phyloP scores from a whole-genome alignment of 1,140 invertebrate species.

The Leptoteleia sp. region DNA sequence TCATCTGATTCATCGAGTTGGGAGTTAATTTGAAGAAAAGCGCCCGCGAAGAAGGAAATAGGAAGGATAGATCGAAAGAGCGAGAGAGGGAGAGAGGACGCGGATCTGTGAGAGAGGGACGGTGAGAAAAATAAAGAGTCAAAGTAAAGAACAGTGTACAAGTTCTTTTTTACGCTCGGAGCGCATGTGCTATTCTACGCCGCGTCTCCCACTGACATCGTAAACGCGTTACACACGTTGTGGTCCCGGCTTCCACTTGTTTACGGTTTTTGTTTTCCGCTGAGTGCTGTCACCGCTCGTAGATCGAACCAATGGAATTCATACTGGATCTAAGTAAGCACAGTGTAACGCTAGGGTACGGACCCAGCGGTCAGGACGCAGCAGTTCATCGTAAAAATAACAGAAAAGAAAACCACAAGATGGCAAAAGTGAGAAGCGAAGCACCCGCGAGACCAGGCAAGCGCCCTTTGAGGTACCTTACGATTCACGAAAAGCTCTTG shows the following conservation, averaged over 20 bases:
- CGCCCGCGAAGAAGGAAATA: too few relatives aligned
- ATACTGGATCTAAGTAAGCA: conserved; percentile 48
- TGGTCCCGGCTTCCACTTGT: conserved; percentile 15
- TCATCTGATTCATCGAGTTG: too few relatives aligned
- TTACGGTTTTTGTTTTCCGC: conserved; percentile 30
- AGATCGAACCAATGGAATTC: conserved; percentile 6
- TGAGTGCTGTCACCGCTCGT: conserved; percentile 17
- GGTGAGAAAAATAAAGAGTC: conserved; percentile 15
- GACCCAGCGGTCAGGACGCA: conserved; percentile 13
- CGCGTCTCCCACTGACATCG: conserved; percentile 56
- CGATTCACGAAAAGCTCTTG: conserved; percentile 88
- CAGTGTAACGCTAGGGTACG: conserved; percentile 28
- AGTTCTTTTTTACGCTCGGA: conserved; percentile 80
- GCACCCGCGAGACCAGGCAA: conserved; percentile 81
- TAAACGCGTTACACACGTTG: conserved; percentile 70
- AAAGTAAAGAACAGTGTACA: conserved; percentile 51
- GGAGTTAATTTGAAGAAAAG: too few relatives aligned
- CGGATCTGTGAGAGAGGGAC: too few relatives aligned
- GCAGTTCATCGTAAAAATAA: not conserved
- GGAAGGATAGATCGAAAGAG: too few relatives aligned
- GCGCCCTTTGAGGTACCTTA: conserved; percentile 86
- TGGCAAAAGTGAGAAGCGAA: conserved; percentile 63
- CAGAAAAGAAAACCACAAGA: conserved; percentile 63
- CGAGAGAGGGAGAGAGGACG: too few relatives aligned
- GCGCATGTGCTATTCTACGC: conserved; percentile 79